Percentiles rank a stretch among this genome's conserved stretches.
These are phyloP conservation scores for Intellagama lesueurii DNA, from an alignment of 2,797 vertebrate species.

Conservation along the genomic window DNA sequence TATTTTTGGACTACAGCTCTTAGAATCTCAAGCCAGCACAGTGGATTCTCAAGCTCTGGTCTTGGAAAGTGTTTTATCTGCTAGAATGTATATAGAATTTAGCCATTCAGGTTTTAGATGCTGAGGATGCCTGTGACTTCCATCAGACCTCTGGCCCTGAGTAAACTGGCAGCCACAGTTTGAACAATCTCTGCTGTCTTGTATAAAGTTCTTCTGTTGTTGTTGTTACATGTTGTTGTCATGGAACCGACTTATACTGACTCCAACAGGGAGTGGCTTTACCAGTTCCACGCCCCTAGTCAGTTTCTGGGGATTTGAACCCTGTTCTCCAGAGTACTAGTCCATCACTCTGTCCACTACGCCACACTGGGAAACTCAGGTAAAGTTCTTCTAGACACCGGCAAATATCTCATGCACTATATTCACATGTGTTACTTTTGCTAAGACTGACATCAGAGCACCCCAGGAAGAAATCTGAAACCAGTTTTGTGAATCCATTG, in stretches of 20 bases:
- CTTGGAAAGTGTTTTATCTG: slow-evolving; percentile 16
- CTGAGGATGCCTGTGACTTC: not conserved
- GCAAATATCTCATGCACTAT: too few species aligned
- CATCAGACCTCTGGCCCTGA: too few species aligned
- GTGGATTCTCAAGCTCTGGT: too few species aligned
- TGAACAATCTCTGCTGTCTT: not conserved
- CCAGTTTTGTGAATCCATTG: not conserved
- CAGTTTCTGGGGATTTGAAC: too few species aligned
- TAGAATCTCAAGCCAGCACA: too few species aligned
- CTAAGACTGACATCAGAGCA: not conserved
- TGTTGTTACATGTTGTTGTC: not conserved
- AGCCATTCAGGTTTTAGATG: not conserved
- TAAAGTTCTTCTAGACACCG: too few species aligned
- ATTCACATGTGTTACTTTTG: not conserved
- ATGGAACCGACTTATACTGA: too few species aligned
- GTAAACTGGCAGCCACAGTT: not conserved
- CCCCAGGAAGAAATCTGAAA: not conserved
- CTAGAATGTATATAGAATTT: not conserved
- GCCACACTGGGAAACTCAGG: not conserved
- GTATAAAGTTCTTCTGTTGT: not conserved
- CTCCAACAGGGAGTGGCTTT: too few species aligned
- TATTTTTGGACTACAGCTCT: too few species aligned
- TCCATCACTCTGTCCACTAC: not conserved
- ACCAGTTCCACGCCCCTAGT: too few species aligned
- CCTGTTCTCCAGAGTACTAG: too few species aligned